These are phyloP conservation scores for Urechis unicinctus DNA, from an alignment of 2,888 invertebrate genomes.

Conservation along the genomic window DNA sequence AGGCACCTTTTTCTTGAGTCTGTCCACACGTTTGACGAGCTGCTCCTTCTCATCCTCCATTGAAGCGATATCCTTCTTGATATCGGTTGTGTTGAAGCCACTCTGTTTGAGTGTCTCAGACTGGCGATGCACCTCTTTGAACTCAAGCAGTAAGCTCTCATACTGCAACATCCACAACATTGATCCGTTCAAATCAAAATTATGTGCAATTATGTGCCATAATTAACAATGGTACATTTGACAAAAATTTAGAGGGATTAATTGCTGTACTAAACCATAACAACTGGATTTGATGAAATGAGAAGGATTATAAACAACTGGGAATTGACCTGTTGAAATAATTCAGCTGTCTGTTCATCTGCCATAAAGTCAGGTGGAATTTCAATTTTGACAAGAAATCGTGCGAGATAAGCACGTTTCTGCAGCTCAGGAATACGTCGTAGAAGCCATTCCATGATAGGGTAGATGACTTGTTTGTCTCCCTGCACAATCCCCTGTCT, in stretches of 20 bases:
- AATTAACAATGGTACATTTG: no score
- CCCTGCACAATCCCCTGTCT: slow-evolving; percentile 66
- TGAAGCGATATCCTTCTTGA: slow-evolving; percentile 74
- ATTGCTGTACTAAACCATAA: no score
- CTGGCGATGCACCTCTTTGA: slow-evolving; percentile 71
- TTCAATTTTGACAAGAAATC: slow-evolving; percentile 60
- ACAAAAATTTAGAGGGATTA: no score
- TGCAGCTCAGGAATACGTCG: slow-evolving; percentile 67
- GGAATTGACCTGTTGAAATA: slow-evolving; percentile 60
- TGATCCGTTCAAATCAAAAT: no score
- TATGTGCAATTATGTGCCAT: no score
- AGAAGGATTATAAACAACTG: no score
- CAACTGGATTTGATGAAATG: no score
- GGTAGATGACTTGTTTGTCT: slow-evolving; percentile 68
- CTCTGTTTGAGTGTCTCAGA: slow-evolving; percentile 60
- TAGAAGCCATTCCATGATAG: slow-evolving; percentile 74
- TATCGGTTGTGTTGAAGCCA: slow-evolving; percentile 68
- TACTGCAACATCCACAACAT: slow-evolving; percentile 54
- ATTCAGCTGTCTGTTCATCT: slow-evolving; percentile 67
- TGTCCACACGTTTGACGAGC: slow-evolving; percentile 60
- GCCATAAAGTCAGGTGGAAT: slow-evolving; percentile 68
- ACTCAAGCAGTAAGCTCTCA: slow-evolving; percentile 69
- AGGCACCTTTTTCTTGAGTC: slow-evolving; percentile 58
- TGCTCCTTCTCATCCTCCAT: slow-evolving; percentile 83
- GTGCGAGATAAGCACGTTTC: slow-evolving; percentile 79